These are phyloP conservation scores for Cordylochernes scorpioides DNA, from an alignment of 2,888 invertebrate species.

Conservation along the genomic window DNA sequence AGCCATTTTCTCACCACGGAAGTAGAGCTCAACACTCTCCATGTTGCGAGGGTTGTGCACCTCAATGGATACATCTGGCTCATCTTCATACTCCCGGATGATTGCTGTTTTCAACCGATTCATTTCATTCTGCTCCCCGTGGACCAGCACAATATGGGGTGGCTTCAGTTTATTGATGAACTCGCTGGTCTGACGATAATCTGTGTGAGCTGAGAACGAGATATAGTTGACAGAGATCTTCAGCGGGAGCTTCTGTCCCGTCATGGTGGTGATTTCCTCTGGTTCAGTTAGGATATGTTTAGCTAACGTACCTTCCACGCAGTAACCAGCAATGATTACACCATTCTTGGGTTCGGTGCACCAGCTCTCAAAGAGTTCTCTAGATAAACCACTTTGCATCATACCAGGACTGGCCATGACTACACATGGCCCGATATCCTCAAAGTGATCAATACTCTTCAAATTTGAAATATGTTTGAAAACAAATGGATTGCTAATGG, in stretches of 20 bases:
- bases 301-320: conserved; percentile 39
- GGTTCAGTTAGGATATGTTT: conserved; percentile 87
- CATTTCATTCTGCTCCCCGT: conserved; percentile 99
- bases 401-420: conserved; percentile 98
- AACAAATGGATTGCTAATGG: conserved; percentile 92
- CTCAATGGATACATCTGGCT: conserved; percentile 42
- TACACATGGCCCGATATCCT: conserved; percentile 98
- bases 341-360: conserved; percentile 95
- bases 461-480: conserved; percentile 88
- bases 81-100: conserved; percentile 71
- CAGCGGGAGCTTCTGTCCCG: conserved; percentile 77
- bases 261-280: conserved; percentile 80
- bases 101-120: conserved; percentile 74
- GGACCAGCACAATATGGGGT: conserved; percentile 82
- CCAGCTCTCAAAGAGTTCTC: conserved; percentile 95
- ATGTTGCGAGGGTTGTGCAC: conserved; percentile 92
- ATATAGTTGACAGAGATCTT: conserved; percentile 98
- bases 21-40: conserved; percentile 66
- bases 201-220: conserved; percentile 95
- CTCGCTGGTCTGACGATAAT: conserved; percentile 89
- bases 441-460: conserved; percentile 95
- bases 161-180: conserved; percentile 81
- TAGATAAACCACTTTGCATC: conserved; percentile 93
- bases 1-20: conserved; percentile 90
- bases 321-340: conserved; percentile 76